Percentiles rank a stretch among this genome's conserved stretches.
phyloP scores from a whole-genome alignment of 2,888 invertebrate species.

The Oligia fasciuncula region DNA sequence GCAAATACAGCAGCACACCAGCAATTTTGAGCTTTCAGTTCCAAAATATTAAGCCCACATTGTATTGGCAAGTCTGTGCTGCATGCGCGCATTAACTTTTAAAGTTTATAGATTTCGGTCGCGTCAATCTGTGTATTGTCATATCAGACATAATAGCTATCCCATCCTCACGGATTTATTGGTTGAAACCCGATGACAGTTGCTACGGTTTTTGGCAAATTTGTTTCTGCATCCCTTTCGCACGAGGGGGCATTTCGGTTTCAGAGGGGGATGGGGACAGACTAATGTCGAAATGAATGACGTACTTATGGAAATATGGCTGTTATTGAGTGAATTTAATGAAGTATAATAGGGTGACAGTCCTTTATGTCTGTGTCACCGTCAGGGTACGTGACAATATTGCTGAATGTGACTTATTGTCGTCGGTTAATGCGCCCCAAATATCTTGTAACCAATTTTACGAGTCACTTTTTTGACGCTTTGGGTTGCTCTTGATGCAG shows the following conservation, averaged over 20 bases:
- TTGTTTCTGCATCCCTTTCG: slow-evolving; percentile 71
- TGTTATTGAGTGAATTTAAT: slow-evolving; percentile 86
- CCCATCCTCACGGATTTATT: slow-evolving; percentile 88
- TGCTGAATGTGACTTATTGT: slow-evolving; percentile 79
- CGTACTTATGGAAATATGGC: slow-evolving; percentile 85
- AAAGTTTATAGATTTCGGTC: slow-evolving; percentile 88
- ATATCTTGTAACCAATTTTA: slow-evolving; percentile 66
- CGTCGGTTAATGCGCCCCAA: slow-evolving; percentile 67
- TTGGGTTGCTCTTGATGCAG: slow-evolving; percentile 25
- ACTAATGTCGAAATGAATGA: slow-evolving; percentile 77
- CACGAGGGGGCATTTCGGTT: slow-evolving; percentile 40
- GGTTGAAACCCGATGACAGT: slow-evolving; percentile 88
- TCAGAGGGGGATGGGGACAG: slow-evolving; percentile 67
- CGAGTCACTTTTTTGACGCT: slow-evolving; percentile 56
- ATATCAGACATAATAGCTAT: slow-evolving; percentile 88
- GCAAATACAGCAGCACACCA: background rate
- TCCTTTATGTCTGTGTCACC: slow-evolving; percentile 78
- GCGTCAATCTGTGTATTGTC: slow-evolving; percentile 90
- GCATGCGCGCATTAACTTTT: slow-evolving; percentile 83
- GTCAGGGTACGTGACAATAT: slow-evolving; percentile 77
- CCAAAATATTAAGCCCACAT: slow-evolving; percentile 31
- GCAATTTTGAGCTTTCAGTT: slow-evolving; percentile 25
- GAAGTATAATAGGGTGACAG: slow-evolving; percentile 83
- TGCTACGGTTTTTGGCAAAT: slow-evolving; percentile 82
- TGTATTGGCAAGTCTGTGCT: slow-evolving; percentile 44